A percentile compares a stretch with the other conserved stretches of the same genome.
Evolutionary conservation across 2,888 invertebrate species (phyloP).

Genomic region (Troides helena): DNA sequence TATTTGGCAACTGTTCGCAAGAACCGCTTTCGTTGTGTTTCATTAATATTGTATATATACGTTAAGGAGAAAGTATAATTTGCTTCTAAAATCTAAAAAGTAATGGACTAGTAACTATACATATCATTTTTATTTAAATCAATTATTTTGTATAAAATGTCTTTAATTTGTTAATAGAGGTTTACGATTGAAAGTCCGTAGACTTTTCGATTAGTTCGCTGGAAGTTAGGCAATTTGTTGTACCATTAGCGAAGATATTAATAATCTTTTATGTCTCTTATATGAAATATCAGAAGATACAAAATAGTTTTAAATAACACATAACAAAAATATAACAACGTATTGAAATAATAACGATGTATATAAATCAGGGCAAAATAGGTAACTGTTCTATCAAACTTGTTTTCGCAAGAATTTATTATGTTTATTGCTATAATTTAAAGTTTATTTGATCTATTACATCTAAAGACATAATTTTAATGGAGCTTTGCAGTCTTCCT

Average conservation of each 20-base stretch:
- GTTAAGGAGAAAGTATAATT: constrained; percentile 20
- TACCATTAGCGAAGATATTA: neutral
- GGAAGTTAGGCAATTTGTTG: neutral
- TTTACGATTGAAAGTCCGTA: neutral
- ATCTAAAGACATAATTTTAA: constrained; percentile 5
- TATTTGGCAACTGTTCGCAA: constrained; percentile 1
- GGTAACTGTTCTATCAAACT: neutral
- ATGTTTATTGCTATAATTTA: neutral
- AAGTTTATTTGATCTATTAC: constrained; percentile 19
- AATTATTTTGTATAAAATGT: neutral
- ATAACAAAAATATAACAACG: neutral
- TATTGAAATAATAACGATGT: neutral
- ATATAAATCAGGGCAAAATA: constrained; percentile 6
- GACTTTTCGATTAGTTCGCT: neutral
- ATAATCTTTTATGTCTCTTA: neutral
- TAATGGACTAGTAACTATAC: constrained; percentile 7
- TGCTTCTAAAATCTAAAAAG: constrained; percentile 4
- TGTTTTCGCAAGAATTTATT: neutral
- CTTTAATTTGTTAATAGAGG: neutral
- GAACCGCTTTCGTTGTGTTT: neutral
- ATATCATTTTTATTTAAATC: neutral
- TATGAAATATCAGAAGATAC: neutral
- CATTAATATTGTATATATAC: neutral
- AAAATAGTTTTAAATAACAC: neutral
- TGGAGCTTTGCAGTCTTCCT: constrained; percentile 10